These are phyloP conservation scores for Masnerella sp. DNA, from an alignment of 2,888 invertebrate genomes.

Conservation along the genomic window DNA sequence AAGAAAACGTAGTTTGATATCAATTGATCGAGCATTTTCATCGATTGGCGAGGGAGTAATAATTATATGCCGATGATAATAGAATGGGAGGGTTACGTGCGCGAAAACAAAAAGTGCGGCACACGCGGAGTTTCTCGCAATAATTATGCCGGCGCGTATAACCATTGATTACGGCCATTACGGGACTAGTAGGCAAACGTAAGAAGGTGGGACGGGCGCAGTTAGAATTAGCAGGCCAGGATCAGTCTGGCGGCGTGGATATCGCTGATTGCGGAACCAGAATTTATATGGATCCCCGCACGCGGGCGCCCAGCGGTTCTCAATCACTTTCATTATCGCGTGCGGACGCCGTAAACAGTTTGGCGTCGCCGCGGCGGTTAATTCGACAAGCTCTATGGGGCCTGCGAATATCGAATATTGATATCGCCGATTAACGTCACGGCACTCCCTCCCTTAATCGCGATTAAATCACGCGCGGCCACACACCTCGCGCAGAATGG, in stretches of 20 bases:
- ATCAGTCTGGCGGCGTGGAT: conserved; percentile 76
- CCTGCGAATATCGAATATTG: conserved; percentile 63
- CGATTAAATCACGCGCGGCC: conserved; percentile 62
- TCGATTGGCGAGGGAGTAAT: background rate
- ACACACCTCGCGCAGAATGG: conserved; percentile 56
- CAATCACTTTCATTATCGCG: conserved; percentile 63
- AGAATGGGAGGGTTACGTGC: conserved; percentile 27
- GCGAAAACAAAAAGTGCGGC: conserved; percentile 25
- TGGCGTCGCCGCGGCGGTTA: conserved; percentile 61
- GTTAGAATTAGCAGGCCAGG: conserved; percentile 74
- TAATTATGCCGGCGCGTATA: conserved; percentile 75
- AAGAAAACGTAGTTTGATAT: no score
- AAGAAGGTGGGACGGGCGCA: conserved; percentile 71
- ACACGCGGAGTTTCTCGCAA: conserved; percentile 65
- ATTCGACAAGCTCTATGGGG: conserved; percentile 57
- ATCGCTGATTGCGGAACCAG: conserved; percentile 77
- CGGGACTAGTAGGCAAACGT: conserved; percentile 75
- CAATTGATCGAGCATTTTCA: background rate
- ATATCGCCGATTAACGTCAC: conserved; percentile 69
- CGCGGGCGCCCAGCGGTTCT: conserved; percentile 74
- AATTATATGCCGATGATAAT: conserved; percentile 39
- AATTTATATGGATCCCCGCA: conserved; percentile 77
- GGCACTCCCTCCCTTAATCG: conserved; percentile 60
- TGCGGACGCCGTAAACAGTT: conserved; percentile 60
- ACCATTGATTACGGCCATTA: conserved; percentile 77